Percentiles rank a stretch among this genome's conserved stretches.
phyloP scores from a whole-genome alignment of 1,140 invertebrate genomes.

The Drosophila gunungcola region DNA sequence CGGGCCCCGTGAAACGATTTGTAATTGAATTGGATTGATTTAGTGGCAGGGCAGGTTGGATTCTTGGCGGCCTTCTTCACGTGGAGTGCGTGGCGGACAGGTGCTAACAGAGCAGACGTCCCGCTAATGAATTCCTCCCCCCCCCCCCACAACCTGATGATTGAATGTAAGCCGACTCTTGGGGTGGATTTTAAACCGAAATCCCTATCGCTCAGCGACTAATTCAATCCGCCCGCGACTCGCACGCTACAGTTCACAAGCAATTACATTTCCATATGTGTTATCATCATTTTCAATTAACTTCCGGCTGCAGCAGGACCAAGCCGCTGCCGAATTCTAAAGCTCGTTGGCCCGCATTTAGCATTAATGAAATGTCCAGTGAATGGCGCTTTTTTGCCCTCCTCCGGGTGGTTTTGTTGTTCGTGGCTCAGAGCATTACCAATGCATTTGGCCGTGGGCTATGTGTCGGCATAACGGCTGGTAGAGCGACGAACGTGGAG shows the following conservation, averaged over 20 bases:
- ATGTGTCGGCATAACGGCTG: constrained; percentile 46
- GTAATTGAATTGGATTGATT: constrained; percentile 81
- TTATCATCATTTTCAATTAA: constrained; percentile 74
- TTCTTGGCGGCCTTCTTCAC: constrained; percentile 19
- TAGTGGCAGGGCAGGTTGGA: constrained; percentile 46
- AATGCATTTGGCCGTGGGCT: constrained; percentile 47
- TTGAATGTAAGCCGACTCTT: neutral
- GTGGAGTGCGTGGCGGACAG: constrained; percentile 31
- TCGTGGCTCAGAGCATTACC: constrained; percentile 12
- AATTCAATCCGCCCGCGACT: constrained; percentile 26
- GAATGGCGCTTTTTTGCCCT: constrained; percentile 16
- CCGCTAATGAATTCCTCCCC: constrained; percentile 62
- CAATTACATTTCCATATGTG: constrained; percentile 67
- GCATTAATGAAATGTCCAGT: constrained; percentile 41
- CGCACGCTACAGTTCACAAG: constrained; percentile 47
- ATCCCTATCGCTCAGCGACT: neutral
- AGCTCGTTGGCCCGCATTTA: constrained; percentile 30
- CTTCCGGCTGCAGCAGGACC: constrained; percentile 39
- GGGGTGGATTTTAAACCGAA: constrained; percentile 16
- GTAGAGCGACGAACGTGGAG: constrained; percentile 33
- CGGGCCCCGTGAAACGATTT: constrained; percentile 32
- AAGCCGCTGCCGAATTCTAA: neutral
- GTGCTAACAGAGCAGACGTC: constrained; percentile 47
- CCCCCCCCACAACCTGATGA: neutral
- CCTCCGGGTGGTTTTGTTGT: neutral